phyloP scores from a whole-genome alignment of 2,888 invertebrate genomes.

The Eupithecia subfuscata region DNA sequence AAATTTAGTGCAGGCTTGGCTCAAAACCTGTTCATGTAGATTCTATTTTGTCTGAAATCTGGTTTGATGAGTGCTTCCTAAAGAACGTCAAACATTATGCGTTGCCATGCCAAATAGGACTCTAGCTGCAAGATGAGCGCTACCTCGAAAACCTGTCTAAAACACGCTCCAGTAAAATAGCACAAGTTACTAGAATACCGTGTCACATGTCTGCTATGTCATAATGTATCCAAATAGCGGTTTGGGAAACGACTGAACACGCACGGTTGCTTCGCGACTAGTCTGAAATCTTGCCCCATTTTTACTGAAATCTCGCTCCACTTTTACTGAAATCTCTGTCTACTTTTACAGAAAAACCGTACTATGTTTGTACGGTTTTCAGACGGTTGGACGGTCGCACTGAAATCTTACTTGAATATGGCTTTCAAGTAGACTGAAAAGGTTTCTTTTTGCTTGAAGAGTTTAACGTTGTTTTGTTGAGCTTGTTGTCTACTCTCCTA shows the following conservation, averaged over 20 bases:
- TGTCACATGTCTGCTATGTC: constrained; percentile 1
- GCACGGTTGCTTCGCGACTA: constrained; percentile 9
- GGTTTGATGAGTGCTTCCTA: background rate
- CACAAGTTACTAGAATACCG: constrained; percentile 4
- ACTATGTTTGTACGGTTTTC: constrained; percentile 1
- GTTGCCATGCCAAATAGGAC: background rate
- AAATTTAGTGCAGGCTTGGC: background rate
- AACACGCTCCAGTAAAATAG: constrained; percentile 10
- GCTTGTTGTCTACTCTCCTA: background rate
- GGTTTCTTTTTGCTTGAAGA: background rate
- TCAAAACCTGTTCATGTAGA: background rate
- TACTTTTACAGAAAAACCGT: background rate
- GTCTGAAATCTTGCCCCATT: background rate
- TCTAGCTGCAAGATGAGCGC: background rate
- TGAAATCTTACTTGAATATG: background rate
- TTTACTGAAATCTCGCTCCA: constrained; percentile 10
- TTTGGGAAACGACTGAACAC: constrained; percentile 10
- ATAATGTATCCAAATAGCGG: constrained; percentile 6
- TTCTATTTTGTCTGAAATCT: background rate
- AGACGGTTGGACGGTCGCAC: constrained; percentile 4
- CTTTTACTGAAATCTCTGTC: constrained; percentile 4
- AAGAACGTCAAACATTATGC: background rate
- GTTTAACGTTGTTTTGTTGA: background rate
- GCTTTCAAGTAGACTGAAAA: background rate
- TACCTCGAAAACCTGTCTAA: constrained; percentile 8